Evolutionary conservation across 2,797 vertebrate genomes (phyloP), one percentile per base, ranked within the genome.

Genomic region (Scleropages formosus): DNA sequence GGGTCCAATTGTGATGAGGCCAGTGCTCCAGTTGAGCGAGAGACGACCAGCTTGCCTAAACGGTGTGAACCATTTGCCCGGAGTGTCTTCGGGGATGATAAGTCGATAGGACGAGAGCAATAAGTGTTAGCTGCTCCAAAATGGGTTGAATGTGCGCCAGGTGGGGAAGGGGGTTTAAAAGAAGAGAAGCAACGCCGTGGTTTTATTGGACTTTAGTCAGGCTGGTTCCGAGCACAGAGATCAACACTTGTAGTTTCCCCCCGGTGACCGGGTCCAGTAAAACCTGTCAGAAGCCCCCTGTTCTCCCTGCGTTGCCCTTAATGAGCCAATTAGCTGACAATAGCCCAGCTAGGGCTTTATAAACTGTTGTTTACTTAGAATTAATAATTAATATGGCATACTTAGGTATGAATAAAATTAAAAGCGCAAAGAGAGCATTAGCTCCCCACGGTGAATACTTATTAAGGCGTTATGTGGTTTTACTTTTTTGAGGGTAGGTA

Each of bases 401-500:
- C 74, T 77, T 82, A 72, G 78, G 67, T 58, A 73, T 78, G 78
- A 82, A 77, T 84, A 68, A 76, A 82, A 82, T 82, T 74, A 76
- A 69, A 80, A 77, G 74, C 78, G 75, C 73, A 59, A 64, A 58
- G 66, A 70, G 73, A 65, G 77, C 78, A 79, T 79, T 76, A 80
- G 79, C 65, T 78, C 77, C 76, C 78, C 11, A 68, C 47, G 53
- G 78, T 70, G 77, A 58, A 64, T 51, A 70, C 70, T 79, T 80
- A 82, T 81, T 82, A 81, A 79, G 80, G 81, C 75, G 65, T 72
- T 76, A 75, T 61, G 78, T 72, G 39, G 73, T 69, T 51, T 66
- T 74, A 79, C 62, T 71, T 73, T 80, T 78, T 74, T 82, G 81
- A 88, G 82, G 84, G 82, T 82, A 85, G 85, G 85, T 88, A 88